A percentile compares a stretch with the other conserved stretches of the same genome.
These are phyloP conservation scores for Zaprionus lineosus DNA, from an alignment of 2,888 invertebrate genomes.

Conservation along the genomic window DNA sequence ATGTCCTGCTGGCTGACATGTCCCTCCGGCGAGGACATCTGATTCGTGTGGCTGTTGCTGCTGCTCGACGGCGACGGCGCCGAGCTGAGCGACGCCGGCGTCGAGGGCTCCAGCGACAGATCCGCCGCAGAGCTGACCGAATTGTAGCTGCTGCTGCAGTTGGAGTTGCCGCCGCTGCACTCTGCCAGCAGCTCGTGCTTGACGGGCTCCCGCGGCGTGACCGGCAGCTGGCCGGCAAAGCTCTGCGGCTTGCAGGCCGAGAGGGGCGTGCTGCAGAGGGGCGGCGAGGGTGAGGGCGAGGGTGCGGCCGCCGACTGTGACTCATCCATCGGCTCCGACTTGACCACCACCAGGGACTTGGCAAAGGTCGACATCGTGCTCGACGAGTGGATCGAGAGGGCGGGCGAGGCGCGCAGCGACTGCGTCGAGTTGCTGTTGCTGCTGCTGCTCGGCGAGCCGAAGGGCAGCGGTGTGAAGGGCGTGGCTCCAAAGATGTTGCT, in stretches of 20 bases:
- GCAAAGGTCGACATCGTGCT: slow-evolving; percentile 62
- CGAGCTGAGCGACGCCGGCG: slow-evolving; percentile 82
- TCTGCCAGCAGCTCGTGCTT: slow-evolving; percentile 66
- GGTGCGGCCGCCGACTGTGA: slow-evolving; percentile 24
- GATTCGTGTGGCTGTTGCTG: slow-evolving; percentile 32
- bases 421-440: slow-evolving; percentile 38
- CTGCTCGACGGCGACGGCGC: slow-evolving; percentile 55
- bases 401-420: slow-evolving; percentile 48
- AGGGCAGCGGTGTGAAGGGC: slow-evolving; percentile 49
- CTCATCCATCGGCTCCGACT: slow-evolving; percentile 73
- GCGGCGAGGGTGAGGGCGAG: slow-evolving; percentile 16
- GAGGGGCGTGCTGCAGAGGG: slow-evolving; percentile 27
- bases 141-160: slow-evolving; percentile 63
- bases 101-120: slow-evolving; percentile 82
- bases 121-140: slow-evolving; percentile 79
- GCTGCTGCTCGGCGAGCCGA: slow-evolving; percentile 53
- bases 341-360: slow-evolving; percentile 60
- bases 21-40: slow-evolving; percentile 49
- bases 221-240: slow-evolving; percentile 68
- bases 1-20: slow-evolving; percentile 67
- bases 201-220: slow-evolving; percentile 32
- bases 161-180: slow-evolving; percentile 53
- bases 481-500: slow-evolving; percentile 4
- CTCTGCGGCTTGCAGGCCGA: slow-evolving; percentile 37
- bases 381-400: slow-evolving; percentile 51